Base-by-base conservation (phyloP, 2,797 vertebrate genomes). In the Tenualosa thibaudeaui region DNA sequence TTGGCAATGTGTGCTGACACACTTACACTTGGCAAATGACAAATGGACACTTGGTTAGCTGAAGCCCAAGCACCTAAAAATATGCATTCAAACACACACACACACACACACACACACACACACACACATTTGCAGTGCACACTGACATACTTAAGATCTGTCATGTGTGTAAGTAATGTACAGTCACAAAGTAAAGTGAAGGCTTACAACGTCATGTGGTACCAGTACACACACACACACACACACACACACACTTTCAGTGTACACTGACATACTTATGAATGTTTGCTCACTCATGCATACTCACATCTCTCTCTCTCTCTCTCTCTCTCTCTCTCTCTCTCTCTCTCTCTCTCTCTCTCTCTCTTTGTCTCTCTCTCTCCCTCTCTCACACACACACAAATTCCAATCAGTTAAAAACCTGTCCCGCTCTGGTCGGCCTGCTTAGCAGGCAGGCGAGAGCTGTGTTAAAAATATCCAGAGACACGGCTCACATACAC, bases 391-490 rank as follows among this genome's bases (percentile, higher is more conserved):
- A 7, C 58, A n/a, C 58, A 31, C 7, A 31, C 24, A 12, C 62
- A 68, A 26, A 68, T 26, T 37, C 10, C 31, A 40, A 26, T 17
- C 37, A 75, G 15, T 75, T 15, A 17, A 75, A 40, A 19, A 40
- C 31, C 68, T 43, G 31, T 43, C 37, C 31, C 17, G 68, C 40
- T 75, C 68, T 40, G 68, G 31, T 75, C 31, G 13, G 68, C 68
- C 37, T 75, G 31, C 31, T 15, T 75, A 75, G 68, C 68, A 58
- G 56, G 56, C 56, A 58, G 56, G 56, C 19, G 17, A 58, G 19
- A 87, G 89, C 86, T 89, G 90, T 85, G 85, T 89, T 83, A 91
- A 90, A 91, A 90, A 91, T 88, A 81, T 89, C 89, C 88, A 78
- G 84, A 85, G 81, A 86, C 56, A 43, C 46, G 87, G 89, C 8